Evolutionary conservation across 2,888 invertebrate genomes (phyloP).

Genomic region (Eupithecia centaureata): DNA sequence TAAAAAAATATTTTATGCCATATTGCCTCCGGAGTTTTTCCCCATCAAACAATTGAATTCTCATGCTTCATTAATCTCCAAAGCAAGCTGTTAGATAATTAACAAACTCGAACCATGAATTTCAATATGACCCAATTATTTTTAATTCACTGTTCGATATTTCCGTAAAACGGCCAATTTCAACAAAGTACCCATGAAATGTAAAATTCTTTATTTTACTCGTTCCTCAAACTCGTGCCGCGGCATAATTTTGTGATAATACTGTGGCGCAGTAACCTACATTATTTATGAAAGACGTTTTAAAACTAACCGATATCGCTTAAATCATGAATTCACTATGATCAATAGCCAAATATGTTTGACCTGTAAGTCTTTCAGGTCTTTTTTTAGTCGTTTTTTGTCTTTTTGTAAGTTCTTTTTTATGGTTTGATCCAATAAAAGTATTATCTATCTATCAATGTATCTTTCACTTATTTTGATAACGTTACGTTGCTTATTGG

Average conservation of each 20-base stretch:
- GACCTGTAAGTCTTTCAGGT: too few species aligned
- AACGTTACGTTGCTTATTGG: background rate
- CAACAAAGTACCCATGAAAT: conserved; percentile 7
- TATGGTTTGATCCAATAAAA: too few species aligned
- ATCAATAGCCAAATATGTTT: too few species aligned
- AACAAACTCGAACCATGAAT: background rate
- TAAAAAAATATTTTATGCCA: background rate
- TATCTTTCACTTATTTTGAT: background rate
- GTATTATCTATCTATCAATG: too few species aligned
- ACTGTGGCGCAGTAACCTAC: conserved; percentile 11
- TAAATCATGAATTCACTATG: too few species aligned
- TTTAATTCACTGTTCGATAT: conserved; percentile 9
- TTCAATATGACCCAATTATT: conserved; percentile 8
- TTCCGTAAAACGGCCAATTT: conserved; percentile 15
- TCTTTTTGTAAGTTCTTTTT: too few species aligned
- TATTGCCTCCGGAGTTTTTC: background rate
- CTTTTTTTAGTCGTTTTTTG: too few species aligned
- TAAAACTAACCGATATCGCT: background rate
- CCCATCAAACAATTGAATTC: background rate
- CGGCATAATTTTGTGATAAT: conserved; percentile 24
- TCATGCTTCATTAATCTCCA: background rate
- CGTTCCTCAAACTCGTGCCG: conserved; percentile 19
- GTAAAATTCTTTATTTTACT: conserved; percentile 28
- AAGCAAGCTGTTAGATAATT: conserved; percentile 10
- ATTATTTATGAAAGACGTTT: conserved; percentile 11